Conservation (phyloP, 2,888 invertebrate species). For the Lycophotia porphyrea region DNA sequence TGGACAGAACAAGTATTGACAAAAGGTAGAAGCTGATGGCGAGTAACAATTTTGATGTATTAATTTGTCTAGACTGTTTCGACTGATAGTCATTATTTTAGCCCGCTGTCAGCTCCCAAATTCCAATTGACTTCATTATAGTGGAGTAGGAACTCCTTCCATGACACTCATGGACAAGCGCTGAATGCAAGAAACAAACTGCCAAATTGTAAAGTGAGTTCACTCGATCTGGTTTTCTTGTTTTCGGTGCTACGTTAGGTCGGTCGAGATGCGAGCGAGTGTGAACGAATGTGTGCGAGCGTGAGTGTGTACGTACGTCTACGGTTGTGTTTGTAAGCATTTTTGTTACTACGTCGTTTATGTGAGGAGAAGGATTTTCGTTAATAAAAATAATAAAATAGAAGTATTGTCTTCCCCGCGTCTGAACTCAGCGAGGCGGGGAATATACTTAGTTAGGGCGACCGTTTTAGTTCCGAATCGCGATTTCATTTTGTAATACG, state of each 20-base stretch:
- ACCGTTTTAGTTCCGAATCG: slow-evolving; percentile 74
- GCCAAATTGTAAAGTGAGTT: slow-evolving; percentile 53
- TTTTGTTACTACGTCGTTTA: slow-evolving; percentile 83
- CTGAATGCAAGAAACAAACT: slow-evolving; percentile 54
- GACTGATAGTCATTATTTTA: slow-evolving; percentile 70
- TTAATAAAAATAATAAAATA: slow-evolving; percentile 73
- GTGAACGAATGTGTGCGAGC: slow-evolving; percentile 52
- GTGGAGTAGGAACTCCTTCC: slow-evolving; percentile 50
- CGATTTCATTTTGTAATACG: slow-evolving; percentile 73
- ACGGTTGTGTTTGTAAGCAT: slow-evolving; percentile 84
- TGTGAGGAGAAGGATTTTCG: slow-evolving; percentile 79
- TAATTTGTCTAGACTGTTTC: slow-evolving; percentile 66
- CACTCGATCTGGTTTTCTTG: slow-evolving; percentile 57
- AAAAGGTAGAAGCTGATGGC: slow-evolving; percentile 57
- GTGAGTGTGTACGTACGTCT: slow-evolving; percentile 71
- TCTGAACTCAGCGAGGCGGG: slow-evolving; percentile 65
- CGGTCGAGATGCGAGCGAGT: slow-evolving; percentile 64
- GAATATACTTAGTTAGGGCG: slow-evolving; percentile 68
- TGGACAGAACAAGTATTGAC: slow-evolving; percentile 46
- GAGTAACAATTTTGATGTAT: slow-evolving; percentile 68
- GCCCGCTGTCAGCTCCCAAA: slow-evolving; percentile 72
- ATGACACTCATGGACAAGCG: slow-evolving; percentile 52
- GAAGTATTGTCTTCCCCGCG: slow-evolving; percentile 75
- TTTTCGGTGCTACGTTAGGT: slow-evolving; percentile 54
- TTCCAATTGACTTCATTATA: slow-evolving; percentile 53